Percentiles rank a stretch among this genome's conserved stretches.
phyloP scores from a whole-genome alignment of 2,888 invertebrate species.

The Drosophila austrosaltans region DNA sequence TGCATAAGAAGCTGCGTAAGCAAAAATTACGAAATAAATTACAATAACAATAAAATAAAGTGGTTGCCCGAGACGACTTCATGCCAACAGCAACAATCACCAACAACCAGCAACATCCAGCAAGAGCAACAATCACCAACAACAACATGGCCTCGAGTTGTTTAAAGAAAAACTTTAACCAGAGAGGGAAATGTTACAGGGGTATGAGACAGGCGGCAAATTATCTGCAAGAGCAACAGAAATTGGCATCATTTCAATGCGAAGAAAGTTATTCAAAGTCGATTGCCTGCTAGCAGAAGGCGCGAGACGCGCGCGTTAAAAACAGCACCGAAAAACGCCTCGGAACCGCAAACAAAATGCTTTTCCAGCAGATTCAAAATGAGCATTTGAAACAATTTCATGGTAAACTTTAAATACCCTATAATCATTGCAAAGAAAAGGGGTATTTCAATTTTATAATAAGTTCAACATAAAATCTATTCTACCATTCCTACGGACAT shows the following conservation, averaged over 20 bases:
- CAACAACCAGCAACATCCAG: too few species aligned
- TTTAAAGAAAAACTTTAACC: conserved; percentile 57
- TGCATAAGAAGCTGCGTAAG: conserved; percentile 56
- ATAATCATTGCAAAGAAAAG: neutral
- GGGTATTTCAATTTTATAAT: neutral
- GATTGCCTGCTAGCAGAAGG: conserved; percentile 65
- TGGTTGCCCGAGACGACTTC: conserved; percentile 28
- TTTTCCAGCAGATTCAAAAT: conserved; percentile 62
- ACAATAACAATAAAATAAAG: conserved; percentile 63
- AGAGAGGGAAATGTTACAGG: conserved; percentile 51
- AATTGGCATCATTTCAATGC: conserved; percentile 75
- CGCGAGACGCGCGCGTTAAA: conserved; percentile 43
- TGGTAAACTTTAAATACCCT: conserved; percentile 63
- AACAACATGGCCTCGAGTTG: conserved; percentile 46
- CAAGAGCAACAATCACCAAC: neutral
- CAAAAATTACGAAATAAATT: conserved; percentile 57
- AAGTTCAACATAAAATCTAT: neutral
- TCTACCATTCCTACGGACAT: too few species aligned
- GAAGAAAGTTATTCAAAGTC: conserved; percentile 73
- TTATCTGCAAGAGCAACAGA: conserved; percentile 58
- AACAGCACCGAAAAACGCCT: conserved; percentile 42
- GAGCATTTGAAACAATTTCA: conserved; percentile 74
- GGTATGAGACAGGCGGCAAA: conserved; percentile 47
- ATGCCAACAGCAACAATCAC: conserved; percentile 18
- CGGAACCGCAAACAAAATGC: conserved; percentile 44